Evolutionary conservation across 2,797 vertebrate species (phyloP).

Genomic region (Trichosurus vulpecula): DNA sequence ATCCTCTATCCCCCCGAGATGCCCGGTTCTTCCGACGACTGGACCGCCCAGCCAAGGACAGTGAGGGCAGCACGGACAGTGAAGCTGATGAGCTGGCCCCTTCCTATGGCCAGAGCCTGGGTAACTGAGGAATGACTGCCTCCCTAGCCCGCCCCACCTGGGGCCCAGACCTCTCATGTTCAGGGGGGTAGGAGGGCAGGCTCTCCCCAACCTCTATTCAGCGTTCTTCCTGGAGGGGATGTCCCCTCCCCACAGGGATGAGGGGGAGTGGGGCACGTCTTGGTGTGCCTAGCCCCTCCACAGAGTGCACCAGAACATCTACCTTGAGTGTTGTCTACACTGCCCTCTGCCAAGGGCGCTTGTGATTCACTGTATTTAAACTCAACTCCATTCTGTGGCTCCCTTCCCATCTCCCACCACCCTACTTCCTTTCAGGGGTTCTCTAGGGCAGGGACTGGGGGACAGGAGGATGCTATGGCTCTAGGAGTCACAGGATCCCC

Average conservation of each 20-base stretch:
- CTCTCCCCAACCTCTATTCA: conserved; percentile 15
- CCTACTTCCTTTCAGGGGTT: neutral
- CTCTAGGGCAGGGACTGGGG: conserved; percentile 21
- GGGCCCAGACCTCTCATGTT: neutral
- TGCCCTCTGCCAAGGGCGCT: conserved; percentile 43
- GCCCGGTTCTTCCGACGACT: conserved; percentile 87
- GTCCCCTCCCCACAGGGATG: neutral
- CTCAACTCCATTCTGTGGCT: conserved; percentile 32
- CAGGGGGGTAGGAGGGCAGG: conserved; percentile 11
- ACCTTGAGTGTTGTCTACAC: conserved; percentile 52
- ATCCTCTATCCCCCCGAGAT: conserved; percentile 85
- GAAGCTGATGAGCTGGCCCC: conserved; percentile 87
- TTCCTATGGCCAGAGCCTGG: conserved; percentile 82
- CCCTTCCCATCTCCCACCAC: conserved; percentile 5
- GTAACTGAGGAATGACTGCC: conserved; percentile 83
- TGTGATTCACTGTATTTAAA: conserved; percentile 46
- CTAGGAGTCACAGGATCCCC: neutral
- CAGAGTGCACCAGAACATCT: conserved; percentile 29
- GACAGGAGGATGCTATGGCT: neutral
- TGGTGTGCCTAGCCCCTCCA: conserved; percentile 5
- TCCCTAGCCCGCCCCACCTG: neutral
- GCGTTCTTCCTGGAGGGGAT: neutral
- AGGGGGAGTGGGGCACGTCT: neutral
- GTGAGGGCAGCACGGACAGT: conserved; percentile 95
- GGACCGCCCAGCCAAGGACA: conserved; percentile 86